Evolutionary conservation across 2,888 invertebrate species (phyloP).

Genomic region (Microctonus aethiopoides): DNA sequence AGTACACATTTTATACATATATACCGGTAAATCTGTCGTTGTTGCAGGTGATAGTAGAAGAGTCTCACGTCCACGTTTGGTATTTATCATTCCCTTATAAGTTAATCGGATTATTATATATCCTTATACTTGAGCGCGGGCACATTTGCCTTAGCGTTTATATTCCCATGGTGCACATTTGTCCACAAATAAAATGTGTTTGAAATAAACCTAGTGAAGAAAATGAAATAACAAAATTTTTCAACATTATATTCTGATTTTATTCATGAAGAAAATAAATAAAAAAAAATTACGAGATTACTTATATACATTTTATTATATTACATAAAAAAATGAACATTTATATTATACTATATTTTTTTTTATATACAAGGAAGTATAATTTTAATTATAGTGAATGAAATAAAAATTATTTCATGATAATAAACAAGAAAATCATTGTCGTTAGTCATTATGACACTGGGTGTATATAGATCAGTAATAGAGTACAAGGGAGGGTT

Average conservation of each 20-base stretch:
- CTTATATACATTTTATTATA: background rate
- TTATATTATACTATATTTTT: background rate
- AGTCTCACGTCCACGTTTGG: conserved; percentile 1
- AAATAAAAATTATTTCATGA: background rate
- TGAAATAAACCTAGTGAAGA: too few species aligned
- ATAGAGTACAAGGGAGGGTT: background rate
- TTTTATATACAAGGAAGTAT: too few species aligned
- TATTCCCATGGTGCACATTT: conserved; percentile 2
- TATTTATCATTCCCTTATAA: conserved; percentile 20
- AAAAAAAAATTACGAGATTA: background rate
- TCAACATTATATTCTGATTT: background rate
- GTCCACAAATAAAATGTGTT: background rate
- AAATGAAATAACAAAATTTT: too few species aligned
- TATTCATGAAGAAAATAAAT: background rate
- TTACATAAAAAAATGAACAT: background rate
- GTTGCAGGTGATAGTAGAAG: background rate
- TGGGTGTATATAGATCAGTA: background rate
- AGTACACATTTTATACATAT: background rate
- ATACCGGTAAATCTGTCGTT: background rate
- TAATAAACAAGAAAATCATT: background rate
- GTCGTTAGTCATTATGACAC: background rate
- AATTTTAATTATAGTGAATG: background rate
- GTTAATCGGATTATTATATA: conserved; percentile 23
- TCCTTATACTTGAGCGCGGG: background rate
- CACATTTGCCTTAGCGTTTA: conserved; percentile 9